These are phyloP conservation scores for Podiceps cristatus DNA, from an alignment of 2,113 vertebrate species.

Conservation along the genomic window DNA sequence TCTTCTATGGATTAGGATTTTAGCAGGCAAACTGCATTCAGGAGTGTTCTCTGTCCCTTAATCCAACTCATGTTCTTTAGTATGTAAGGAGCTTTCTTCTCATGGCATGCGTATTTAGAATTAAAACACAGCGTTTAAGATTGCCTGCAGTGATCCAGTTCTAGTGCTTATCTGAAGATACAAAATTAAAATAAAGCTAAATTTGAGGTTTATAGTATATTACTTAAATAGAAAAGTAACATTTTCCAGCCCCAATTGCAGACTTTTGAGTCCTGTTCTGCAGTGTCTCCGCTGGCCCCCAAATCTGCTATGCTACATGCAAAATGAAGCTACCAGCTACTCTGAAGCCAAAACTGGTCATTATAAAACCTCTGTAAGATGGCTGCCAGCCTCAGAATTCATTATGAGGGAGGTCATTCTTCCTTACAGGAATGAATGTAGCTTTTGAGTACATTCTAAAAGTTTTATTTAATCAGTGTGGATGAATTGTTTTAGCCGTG, in stretches of 20 bases:
- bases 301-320: constrained; percentile 8
- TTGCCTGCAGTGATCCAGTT: neutral
- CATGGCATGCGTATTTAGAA: neutral
- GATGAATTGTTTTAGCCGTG: constrained; percentile 66
- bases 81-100: neutral
- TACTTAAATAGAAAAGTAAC: neutral
- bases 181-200: neutral
- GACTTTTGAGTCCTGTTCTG: neutral
- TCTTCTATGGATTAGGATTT: neutral
- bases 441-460: constrained; percentile 75
- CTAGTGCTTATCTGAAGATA: neutral
- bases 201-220: neutral
- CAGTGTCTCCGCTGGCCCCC: neutral
- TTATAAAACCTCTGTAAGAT: constrained; percentile 64
- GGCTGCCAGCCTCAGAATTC: constrained; percentile 60
- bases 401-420: constrained; percentile 72
- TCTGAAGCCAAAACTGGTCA: constrained; percentile 61
- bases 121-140: neutral
- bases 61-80: neutral
- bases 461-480: constrained; percentile 64
- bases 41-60: neutral
- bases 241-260: neutral
- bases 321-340: constrained; percentile 59
- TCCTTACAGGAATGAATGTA: constrained; percentile 74
- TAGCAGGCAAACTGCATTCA: neutral